Conservation (phyloP, 1,140 invertebrate species). For the Halotydeus destructor region DNA sequence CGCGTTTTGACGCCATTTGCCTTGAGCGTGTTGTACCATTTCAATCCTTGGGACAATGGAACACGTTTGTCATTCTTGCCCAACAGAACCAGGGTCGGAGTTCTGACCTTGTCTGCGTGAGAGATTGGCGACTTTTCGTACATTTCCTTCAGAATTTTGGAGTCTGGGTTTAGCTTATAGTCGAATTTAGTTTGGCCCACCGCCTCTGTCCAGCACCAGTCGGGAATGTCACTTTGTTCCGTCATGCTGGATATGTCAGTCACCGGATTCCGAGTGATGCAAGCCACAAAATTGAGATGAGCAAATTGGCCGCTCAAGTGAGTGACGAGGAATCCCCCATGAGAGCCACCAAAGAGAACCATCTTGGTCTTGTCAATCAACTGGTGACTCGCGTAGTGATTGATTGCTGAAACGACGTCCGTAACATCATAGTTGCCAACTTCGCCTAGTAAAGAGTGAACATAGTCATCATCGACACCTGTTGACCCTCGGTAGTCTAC, state of each 20-base stretch:
- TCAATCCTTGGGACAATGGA: conserved; percentile 27
- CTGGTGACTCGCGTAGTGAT: conserved; percentile 31
- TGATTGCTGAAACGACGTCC: conserved; percentile 44
- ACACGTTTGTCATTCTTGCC: conserved; percentile 62
- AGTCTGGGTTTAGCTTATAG: no score
- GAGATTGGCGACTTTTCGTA: no score
- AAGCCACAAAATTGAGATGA: conserved; percentile 26
- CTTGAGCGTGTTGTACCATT: conserved; percentile 22
- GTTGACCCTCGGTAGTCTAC: conserved; percentile 73
- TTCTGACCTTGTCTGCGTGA: no score
- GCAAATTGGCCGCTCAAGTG: conserved; percentile 66
- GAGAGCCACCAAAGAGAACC: conserved; percentile 47
- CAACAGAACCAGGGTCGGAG: conserved; percentile 52
- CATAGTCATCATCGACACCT: conserved; percentile 49
- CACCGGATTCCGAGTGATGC: conserved; percentile 55
- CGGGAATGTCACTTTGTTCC: conserved; percentile 53
- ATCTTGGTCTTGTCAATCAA: conserved; percentile 28
- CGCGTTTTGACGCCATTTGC: conserved; percentile 20
- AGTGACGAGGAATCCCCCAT: conserved; percentile 68
- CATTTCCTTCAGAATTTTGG: no score
- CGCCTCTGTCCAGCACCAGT: conserved; percentile 37
- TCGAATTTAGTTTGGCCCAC: conserved; percentile 8
- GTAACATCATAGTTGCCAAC: conserved; percentile 56
- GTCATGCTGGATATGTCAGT: conserved; percentile 44
- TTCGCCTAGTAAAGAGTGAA: conserved; percentile 47